Evolutionary conservation across 2,888 invertebrate genomes (phyloP), one percentile per base, ranked within the genome.

Genomic region (Chrysolina oricalcia): DNA sequence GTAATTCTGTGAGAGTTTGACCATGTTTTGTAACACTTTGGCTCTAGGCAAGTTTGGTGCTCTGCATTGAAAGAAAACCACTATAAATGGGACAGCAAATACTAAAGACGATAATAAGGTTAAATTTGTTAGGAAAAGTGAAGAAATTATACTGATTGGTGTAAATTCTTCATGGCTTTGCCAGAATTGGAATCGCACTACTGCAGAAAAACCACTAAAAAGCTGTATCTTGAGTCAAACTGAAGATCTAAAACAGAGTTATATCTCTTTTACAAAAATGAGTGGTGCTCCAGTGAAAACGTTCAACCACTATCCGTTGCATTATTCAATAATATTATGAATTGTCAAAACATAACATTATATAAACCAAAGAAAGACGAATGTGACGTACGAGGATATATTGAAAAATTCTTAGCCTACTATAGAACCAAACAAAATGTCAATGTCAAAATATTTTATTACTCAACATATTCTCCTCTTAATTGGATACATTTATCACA

Each of bases 331-430:
- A 64, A 80, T 53, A 64, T 46, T 21, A 77, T 76, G 63, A 67
- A 76, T n/a, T 72, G 74, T 43, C 23, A 48, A 11, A 80, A 80
- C 53, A 15, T 78, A n/a, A 56, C 68, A 15, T 53, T 79, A 21
- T 78, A 72, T 66, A 43, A 27, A n/a, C 78, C 78, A 43, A 75
- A 77, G 46, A 80, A 77, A 70, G 76, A 74, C 46, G 46, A 73
- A 43, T 77, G 78, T 73, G 77, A 76, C 35, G 69, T n/a, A n/a
- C n/a, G n/a, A n/a, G n/a, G n/a, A n/a, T n/a, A n/a, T n/a, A n/a
- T n/a, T n/a, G n/a, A n/a, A n/a, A n/a, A n/a, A n/a, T n/a, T n/a
- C n/a, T n/a, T n/a, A n/a, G n/a, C n/a, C n/a, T n/a, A n/a, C n/a
- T n/a, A n/a, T n/a, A n/a, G n/a, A n/a, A n/a, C n/a, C n/a, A n/a